Evolutionary conservation across 2,888 invertebrate species (phyloP).

Genomic region (Xylota segnis): DNA sequence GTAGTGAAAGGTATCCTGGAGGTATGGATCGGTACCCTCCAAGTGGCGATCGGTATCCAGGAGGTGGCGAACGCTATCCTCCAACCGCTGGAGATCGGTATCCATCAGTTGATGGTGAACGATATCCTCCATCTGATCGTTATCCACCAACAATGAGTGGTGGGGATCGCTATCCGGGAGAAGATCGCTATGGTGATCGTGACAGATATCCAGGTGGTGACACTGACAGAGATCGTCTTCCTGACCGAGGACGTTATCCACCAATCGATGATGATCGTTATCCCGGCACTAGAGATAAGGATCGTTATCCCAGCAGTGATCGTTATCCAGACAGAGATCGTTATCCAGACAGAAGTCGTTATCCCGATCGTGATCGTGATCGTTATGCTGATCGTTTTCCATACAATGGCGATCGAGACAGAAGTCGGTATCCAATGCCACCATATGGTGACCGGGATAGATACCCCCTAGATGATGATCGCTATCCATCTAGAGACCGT

Average conservation of each 20-base stretch:
- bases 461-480: slow-evolving; percentile 77
- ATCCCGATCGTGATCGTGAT: slow-evolving; percentile 78
- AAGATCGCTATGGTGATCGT: slow-evolving; percentile 85
- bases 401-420: slow-evolving; percentile 76
- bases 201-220: slow-evolving; percentile 83
- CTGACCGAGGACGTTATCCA: slow-evolving; percentile 78
- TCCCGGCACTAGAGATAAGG: slow-evolving; percentile 78
- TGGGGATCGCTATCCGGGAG: slow-evolving; percentile 83
- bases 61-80: slow-evolving; percentile 84
- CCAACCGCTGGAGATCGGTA: slow-evolving; percentile 80
- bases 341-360: slow-evolving; percentile 59
- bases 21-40: slow-evolving; percentile 84
- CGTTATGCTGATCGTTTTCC: slow-evolving; percentile 79
- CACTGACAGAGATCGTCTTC: slow-evolving; percentile 50
- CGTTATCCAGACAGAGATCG: slow-evolving; percentile 70
- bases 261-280: slow-evolving; percentile 74
- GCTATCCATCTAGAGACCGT: slow-evolving; percentile 77
- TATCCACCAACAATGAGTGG: slow-evolving; percentile 81
- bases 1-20: slow-evolving; percentile 83
- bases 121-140: slow-evolving; percentile 81
- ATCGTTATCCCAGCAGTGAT: slow-evolving; percentile 79
- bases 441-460: slow-evolving; percentile 77
- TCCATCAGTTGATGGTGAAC: slow-evolving; percentile 80
- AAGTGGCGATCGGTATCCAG: slow-evolving; percentile 80
- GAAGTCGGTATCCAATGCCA: slow-evolving; percentile 58